Conservation (phyloP, 2,797 vertebrate genomes). For the Melanotaenia maccullochi region DNA sequence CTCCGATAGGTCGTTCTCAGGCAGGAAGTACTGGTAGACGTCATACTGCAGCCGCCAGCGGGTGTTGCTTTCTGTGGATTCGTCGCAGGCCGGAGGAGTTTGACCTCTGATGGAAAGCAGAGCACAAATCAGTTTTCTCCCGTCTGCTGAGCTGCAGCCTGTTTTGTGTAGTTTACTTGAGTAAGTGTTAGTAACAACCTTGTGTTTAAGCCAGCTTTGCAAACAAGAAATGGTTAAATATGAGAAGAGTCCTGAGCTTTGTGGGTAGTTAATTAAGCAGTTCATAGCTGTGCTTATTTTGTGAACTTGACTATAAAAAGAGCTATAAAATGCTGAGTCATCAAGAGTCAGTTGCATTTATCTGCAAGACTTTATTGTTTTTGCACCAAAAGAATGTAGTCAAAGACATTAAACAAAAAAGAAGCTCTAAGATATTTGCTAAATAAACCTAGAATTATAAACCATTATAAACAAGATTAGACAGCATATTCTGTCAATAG, state of each 20-base stretch:
- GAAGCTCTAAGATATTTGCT: neutral
- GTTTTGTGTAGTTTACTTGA: neutral
- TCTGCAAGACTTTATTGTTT: neutral
- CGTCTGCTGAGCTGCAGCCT: too few relatives aligned
- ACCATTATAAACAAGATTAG: neutral
- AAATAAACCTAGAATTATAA: neutral
- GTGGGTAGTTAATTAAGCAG: neutral
- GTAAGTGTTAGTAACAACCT: neutral
- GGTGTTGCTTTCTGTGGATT: constrained; percentile 52
- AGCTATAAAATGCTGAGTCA: neutral
- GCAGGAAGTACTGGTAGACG: constrained; percentile 93
- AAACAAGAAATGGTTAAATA: neutral
- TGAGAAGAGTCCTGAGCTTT: neutral
- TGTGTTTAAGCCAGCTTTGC: neutral
- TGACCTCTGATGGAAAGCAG: constrained; percentile 76
- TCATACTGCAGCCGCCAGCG: constrained; percentile 91
- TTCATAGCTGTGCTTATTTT: neutral
- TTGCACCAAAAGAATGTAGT: neutral
- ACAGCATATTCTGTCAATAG: neutral
- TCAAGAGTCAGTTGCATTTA: neutral
- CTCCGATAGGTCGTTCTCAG: constrained; percentile 87
- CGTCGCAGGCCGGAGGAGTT: constrained; percentile 82
- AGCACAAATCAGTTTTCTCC: neutral
- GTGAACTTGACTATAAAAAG: neutral
- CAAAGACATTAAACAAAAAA: neutral